These are phyloP conservation scores for Caenorhabditis sp. DNA, from an alignment of 2,888 invertebrate genomes.

Conservation along the genomic window DNA sequence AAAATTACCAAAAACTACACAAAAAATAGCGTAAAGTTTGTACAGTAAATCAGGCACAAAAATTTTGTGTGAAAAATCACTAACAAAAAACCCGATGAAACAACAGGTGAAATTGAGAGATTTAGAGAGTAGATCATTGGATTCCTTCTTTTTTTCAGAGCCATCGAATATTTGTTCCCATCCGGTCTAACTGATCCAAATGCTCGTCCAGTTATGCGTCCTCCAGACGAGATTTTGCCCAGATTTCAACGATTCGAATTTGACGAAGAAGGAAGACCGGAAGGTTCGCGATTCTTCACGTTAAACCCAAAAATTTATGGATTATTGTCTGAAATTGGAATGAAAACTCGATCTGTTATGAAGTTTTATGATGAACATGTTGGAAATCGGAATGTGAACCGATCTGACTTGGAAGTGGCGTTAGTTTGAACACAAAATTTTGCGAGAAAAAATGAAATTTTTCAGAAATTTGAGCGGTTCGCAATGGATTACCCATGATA, in stretches of 20 bases:
- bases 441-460: background rate
- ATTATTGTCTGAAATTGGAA: conserved; percentile 76
- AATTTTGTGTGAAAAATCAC: too few relatives aligned
- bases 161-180: conserved; percentile 93
- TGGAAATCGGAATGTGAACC: conserved; percentile 19
- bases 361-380: conserved; percentile 54
- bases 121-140: too few relatives aligned
- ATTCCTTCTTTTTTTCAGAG: conserved; percentile 77
- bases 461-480: conserved; percentile 72
- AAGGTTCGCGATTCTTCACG: conserved; percentile 91
- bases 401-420: conserved; percentile 38
- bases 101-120: too few relatives aligned
- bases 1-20: too few relatives aligned
- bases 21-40: too few relatives aligned
- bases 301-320: conserved; percentile 85
- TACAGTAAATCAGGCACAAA: too few relatives aligned
- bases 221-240: conserved; percentile 79
- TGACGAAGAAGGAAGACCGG: conserved; percentile 83
- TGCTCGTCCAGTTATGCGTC: conserved; percentile 88
- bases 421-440: conserved; percentile 12
- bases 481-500: conserved; percentile 60
- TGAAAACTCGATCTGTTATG: conserved; percentile 53
- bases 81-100: too few relatives aligned
- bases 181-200: conserved; percentile 86
- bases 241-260: conserved; percentile 62